These are phyloP conservation scores for Baronia brevicornis DNA, from an alignment of 2,888 invertebrate species.

Conservation along the genomic window DNA sequence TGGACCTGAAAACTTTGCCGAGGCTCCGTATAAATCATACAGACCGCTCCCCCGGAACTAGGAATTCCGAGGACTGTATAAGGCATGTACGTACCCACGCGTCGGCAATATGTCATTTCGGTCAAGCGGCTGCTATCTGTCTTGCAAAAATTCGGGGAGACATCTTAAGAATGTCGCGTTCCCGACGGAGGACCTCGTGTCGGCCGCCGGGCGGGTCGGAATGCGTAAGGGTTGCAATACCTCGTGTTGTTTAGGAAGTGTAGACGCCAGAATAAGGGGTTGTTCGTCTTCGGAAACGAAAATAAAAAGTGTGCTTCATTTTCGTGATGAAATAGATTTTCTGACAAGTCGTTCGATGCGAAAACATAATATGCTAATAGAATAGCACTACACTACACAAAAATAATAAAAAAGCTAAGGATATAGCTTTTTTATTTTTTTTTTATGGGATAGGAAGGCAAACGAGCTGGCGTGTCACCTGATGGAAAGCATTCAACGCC, in stretches of 20 bases:
- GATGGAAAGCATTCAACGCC: too few species aligned
- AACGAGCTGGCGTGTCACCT: too few species aligned
- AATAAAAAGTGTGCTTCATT: slow-evolving; percentile 1
- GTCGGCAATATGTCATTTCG: slow-evolving; percentile 64
- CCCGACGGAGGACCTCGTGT: slow-evolving; percentile 24
- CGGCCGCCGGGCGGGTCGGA: slow-evolving; percentile 15
- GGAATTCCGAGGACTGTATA: slow-evolving; percentile 55
- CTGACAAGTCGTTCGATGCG: too few species aligned
- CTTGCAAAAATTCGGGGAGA: slow-evolving; percentile 67
- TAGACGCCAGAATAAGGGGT: slow-evolving; percentile 11
- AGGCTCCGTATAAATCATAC: slow-evolving; percentile 36
- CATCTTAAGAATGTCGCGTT: slow-evolving; percentile 55
- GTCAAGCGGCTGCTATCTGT: slow-evolving; percentile 66
- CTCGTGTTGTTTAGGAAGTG: slow-evolving; percentile 19
- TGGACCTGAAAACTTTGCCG: slow-evolving; percentile 28
- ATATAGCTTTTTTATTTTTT: too few species aligned
- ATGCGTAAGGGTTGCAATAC: slow-evolving; percentile 23
- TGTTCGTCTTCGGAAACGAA: too few species aligned
- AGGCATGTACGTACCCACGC: slow-evolving; percentile 34
- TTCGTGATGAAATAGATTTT: background rate
- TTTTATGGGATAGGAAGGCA: too few species aligned
- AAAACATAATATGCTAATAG: too few species aligned
- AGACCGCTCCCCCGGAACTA: slow-evolving; percentile 29
- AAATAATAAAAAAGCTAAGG: too few species aligned
- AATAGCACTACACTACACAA: too few species aligned